phyloP scores from a whole-genome alignment of 2,113 vertebrate genomes.

The Otocyon megalotis region DNA sequence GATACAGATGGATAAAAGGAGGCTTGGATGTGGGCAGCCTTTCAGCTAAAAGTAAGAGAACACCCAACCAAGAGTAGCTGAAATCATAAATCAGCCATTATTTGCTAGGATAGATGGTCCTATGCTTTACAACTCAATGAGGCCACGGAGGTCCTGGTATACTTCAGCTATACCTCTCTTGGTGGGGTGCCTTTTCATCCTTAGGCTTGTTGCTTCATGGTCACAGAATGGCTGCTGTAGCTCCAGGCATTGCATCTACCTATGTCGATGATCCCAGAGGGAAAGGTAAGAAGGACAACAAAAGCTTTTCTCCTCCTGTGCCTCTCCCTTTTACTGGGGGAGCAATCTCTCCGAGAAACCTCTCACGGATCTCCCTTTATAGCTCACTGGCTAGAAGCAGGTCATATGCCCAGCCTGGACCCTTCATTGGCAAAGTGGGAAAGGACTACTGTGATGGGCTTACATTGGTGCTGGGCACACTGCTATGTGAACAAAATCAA shows the following conservation, averaged over 20 bases:
- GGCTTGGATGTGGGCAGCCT: neutral
- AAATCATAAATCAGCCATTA: neutral
- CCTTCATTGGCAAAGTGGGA: neutral
- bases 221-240: neutral
- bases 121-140: neutral
- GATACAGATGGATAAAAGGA: neutral
- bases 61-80: neutral
- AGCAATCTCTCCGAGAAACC: neutral
- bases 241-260: neutral
- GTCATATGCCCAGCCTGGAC: accelerated
- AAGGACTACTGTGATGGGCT: neutral
- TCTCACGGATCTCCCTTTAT: neutral
- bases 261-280: neutral
- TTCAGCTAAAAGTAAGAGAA: neutral
- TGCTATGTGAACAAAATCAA: neutral
- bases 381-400: neutral
- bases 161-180: neutral
- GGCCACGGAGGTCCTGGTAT: neutral
- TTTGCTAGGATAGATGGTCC: neutral
- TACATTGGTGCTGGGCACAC: neutral
- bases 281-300: neutral
- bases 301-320: neutral
- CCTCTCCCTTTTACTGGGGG: neutral
- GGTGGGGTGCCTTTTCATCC: neutral
- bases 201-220: neutral